Base-by-base conservation (phyloP, 2,113 vertebrate species). In the Alligator sinensis region DNA sequence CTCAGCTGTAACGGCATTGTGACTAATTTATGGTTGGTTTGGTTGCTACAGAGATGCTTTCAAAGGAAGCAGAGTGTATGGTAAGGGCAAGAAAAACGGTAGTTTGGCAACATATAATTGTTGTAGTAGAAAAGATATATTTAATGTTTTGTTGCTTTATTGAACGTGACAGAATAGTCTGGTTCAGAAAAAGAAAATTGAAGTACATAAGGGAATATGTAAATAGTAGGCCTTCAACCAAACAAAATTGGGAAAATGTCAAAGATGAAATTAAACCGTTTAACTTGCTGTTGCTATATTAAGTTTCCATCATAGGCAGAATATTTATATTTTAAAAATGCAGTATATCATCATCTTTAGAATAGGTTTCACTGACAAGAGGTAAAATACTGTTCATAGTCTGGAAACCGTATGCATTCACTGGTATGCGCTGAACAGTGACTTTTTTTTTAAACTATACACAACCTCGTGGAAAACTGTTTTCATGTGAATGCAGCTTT, bases 1-100 rank as follows among this genome's bases (percentile, higher is more conserved):
- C 93, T 97, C 96, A 96, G 95, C 94, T 96, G 92, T 85, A 92
- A 91, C 86, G 93, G 57, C 91, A 92, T 84, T 84, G 70, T 86
- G 74, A 92, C 86, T 96, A 95, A 95, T 97, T 95, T 95, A 96
- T 80, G 16, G 78, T 72, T 89, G 84, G 34, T 90, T 92, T 87
- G 25, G 22, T 90, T 94, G 86, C 77, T 89, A 79, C 82, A 83
- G 86, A 88, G 94, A 95, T 85, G 86, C 62, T 47, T 66, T 87
- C 91, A 91, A 92, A 95, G 93, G 77, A 96, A 84, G 21, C 8
- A 22, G 22, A 94, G 76, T 70, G 58, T 34, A 66, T 59, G 5
- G 58, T 47, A 14, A 74, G 83, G 55, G n/a, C 85, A 77, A 95
- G 92, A 86, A 92, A 88, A 96, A 60, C 61, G 66, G 6, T 76